Evolutionary conservation across 2,113 vertebrate genomes (phyloP).

Genomic region (Macaca fascicularis): T2T-MFA8v1.1 NC_088376.1:138314001-138314500

Average conservation of each 20-base stretch:
- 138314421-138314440: background rate
- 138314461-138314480: background rate
- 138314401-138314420: background rate
- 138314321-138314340: background rate
- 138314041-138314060: background rate
- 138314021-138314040: background rate
- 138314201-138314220: background rate
- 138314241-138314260: background rate
- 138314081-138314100: background rate
- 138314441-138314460: background rate
- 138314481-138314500: background rate
- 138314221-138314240: background rate
- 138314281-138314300: background rate
- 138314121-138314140: no score
- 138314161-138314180: background rate
- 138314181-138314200: background rate
- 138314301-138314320: background rate
- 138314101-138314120: background rate
- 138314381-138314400: background rate
- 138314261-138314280: background rate
- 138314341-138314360: background rate
- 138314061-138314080: background rate
- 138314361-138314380: background rate
- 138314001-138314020: background rate
- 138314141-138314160: background rate